Evolutionary conservation across 2,797 vertebrate genomes (phyloP), one percentile per base, ranked within the genome.

Genomic region (Chiroxiphia lanceolata): DNA sequence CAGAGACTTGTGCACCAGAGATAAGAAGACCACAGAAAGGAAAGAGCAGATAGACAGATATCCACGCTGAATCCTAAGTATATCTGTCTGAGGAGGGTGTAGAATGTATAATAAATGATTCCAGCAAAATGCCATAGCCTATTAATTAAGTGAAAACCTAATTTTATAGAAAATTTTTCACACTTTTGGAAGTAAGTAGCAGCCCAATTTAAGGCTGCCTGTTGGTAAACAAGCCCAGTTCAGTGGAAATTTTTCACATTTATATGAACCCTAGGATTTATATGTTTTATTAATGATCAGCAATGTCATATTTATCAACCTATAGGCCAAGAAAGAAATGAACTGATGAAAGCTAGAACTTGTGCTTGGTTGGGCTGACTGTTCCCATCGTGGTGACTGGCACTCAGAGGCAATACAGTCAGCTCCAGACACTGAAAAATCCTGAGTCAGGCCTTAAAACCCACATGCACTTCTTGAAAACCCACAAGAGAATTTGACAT

Each of bases 401-500:
- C 34, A 53, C 33, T 44, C 42, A 15, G 22, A 48, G 34, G 50
- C 48, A 82, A 47, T 83, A 59, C 54, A 89, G 64, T 33, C 88
- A 87, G 44, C 56, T 76, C 74, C 91, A 92, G 69, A 75, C 63
- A 79, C 40, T 22, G 48, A 85, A 89, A 93, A 94, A 86, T 44
- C 88, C 77, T 67, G 78, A 96, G 31, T 83, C 75, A 67, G 71
- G 38, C 34, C 34, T 89, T 94, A 70, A 83, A 95, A 94, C 14
- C 87, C 81, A 77, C 38, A 57, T 60, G 34, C 13, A 42, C 42
- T 1, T 3, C 89, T 75, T 87, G 60, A 87, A 95, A 95, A 80
- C 53, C 53, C 89, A 60, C 68, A 33, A 47, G 57, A 90, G 48
- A 85, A 50, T 83, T 61, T 63, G 71, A 75, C n/a, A 61, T 90